phyloP scores from a whole-genome alignment of 2,113 vertebrate species.

The Podocnemis expansa region DNA sequence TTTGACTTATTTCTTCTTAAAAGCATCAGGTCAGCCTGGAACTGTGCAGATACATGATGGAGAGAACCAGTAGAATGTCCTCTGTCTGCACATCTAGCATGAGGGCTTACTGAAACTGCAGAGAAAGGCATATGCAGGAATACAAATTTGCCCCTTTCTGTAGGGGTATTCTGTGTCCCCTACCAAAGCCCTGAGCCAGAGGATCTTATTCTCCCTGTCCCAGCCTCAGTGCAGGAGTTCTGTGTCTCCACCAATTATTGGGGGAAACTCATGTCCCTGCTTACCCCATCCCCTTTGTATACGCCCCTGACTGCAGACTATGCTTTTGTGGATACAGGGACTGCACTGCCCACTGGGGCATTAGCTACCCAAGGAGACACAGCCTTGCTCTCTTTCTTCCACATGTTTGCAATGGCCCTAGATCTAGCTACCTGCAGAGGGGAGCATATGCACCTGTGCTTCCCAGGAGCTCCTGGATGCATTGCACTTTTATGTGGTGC shows the following conservation, averaged over 20 bases:
- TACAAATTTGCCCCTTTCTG: too few species aligned
- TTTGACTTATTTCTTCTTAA: background rate
- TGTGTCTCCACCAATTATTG: too few species aligned
- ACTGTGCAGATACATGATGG: background rate
- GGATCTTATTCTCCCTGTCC: too few species aligned
- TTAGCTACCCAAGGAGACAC: background rate
- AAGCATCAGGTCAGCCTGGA: background rate
- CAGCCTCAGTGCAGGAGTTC: too few species aligned
- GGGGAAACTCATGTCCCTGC: too few species aligned
- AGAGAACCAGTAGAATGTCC: background rate
- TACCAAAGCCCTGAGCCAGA: too few species aligned
- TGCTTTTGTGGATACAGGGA: background rate
- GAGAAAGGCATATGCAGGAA: too few species aligned
- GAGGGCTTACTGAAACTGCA: background rate
- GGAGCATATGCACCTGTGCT: background rate
- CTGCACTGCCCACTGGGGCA: rapidly evolving
- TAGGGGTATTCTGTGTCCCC: too few species aligned
- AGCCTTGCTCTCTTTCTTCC: background rate
- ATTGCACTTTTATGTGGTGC: background rate
- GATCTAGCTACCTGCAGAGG: rapidly evolving
- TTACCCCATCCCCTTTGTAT: too few species aligned
- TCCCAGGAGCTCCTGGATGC: background rate
- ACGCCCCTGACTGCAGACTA: background rate
- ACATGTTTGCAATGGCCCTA: rapidly evolving
- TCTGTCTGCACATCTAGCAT: background rate